A percentile compares a stretch with the other conserved stretches of the same genome.
Evolutionary conservation across 2,797 vertebrate genomes (phyloP).

Genomic region (Hylomyscus alleni): DNA sequence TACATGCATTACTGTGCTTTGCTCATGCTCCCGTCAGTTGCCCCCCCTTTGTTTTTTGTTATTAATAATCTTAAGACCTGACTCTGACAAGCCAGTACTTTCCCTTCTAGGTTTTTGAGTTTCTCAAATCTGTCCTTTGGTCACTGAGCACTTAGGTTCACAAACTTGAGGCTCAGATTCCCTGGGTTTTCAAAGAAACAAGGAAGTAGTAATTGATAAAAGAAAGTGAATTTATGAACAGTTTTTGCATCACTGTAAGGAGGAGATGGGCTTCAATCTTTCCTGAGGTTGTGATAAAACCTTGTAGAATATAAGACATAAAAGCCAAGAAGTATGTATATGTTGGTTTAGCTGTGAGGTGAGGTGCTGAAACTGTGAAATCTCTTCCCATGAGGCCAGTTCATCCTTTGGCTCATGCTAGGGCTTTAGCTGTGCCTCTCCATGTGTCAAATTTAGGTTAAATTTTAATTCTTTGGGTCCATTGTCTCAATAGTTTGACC

Average conservation of each 20-base stretch:
- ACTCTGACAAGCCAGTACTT: neutral
- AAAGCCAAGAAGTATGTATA: neutral
- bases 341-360: neutral
- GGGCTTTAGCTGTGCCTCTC: neutral
- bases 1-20: neutral
- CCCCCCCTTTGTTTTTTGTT: neutral
- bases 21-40: neutral
- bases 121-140: neutral
- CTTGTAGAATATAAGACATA: neutral
- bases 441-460: neutral
- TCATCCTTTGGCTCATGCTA: neutral
- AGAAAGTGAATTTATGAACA: neutral
- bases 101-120: neutral
- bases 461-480: neutral
- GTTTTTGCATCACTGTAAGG: neutral
- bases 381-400: neutral
- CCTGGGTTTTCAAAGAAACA: neutral
- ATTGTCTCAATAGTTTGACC: neutral
- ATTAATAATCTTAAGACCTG: neutral
- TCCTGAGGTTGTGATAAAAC: too few relatives aligned
- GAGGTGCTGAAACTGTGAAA: neutral
- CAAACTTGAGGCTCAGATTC: neutral
- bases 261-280: neutral
- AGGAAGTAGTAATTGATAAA: neutral
- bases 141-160: neutral